A percentile compares a stretch with the other conserved stretches of the same genome.
Conservation (phyloP, 2,888 invertebrate genomes). For the Lepidochrysops patricia region DNA sequence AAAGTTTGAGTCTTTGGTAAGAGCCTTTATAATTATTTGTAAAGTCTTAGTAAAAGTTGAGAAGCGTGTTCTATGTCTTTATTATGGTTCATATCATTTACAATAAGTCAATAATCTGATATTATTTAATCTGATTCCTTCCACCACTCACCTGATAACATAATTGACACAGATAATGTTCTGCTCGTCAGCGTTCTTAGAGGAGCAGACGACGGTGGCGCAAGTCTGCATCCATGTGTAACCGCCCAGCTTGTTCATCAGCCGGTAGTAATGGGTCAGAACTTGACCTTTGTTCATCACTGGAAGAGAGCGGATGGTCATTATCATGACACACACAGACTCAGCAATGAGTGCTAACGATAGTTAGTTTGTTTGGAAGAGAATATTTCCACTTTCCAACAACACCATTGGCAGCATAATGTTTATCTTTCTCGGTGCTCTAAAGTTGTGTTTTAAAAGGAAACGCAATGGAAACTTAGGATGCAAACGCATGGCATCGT, state of each 20-base stretch:
- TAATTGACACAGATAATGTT: constrained; percentile 98
- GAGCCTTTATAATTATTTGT: no score
- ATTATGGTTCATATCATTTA: no score
- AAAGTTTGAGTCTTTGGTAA: no score
- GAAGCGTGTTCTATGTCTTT: no score
- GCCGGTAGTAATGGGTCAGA: constrained; percentile 94
- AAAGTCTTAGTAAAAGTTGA: no score
- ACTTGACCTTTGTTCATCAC: constrained; percentile 98
- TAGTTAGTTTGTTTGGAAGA: no score
- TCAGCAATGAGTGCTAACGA: no score
- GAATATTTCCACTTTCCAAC: no score
- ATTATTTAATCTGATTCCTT: not conserved
- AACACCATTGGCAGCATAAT: no score
- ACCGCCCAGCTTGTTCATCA: constrained; percentile 97
- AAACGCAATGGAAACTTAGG: not conserved
- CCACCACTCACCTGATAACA: constrained; percentile 89
- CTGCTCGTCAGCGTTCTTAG: constrained; percentile 96
- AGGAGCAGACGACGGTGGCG: constrained; percentile 95
- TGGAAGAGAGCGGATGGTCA: constrained; percentile 58
- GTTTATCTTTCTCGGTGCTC: no score
- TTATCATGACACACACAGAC: no score
- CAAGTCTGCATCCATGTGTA: constrained; percentile 98
- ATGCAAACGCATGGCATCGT: constrained; percentile 17
- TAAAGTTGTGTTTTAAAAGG: not conserved
- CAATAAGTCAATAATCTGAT: no score